Evolutionary conservation across 2,113 vertebrate species (phyloP).

Genomic region (Notiomystis cincta): DNA sequence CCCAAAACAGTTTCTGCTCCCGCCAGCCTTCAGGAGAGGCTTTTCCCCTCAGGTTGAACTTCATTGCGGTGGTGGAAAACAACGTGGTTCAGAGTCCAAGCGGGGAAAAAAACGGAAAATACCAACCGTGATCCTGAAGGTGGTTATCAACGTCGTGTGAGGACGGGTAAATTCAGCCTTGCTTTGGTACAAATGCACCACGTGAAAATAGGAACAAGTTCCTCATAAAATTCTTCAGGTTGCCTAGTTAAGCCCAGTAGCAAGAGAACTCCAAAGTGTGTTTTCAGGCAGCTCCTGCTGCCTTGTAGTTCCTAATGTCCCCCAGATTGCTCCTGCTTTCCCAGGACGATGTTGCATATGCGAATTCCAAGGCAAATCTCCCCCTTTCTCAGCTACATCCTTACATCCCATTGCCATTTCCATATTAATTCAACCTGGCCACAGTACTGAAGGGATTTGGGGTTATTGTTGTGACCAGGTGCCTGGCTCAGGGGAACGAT

Average conservation of each 20-base stretch:
- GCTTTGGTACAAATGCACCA: not conserved
- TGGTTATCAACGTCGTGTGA: accelerated
- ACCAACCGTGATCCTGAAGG: not conserved
- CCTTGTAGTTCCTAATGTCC: accelerated
- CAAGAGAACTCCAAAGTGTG: accelerated
- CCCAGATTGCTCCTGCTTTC: not conserved
- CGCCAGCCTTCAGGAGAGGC: accelerated
- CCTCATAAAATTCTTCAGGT: not conserved
- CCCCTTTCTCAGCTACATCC: not conserved
- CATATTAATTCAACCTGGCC: not conserved
- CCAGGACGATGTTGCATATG: accelerated
- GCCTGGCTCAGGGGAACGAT: not conserved
- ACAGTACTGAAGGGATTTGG: not conserved
- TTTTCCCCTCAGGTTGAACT: not conserved
- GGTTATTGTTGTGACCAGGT: not conserved
- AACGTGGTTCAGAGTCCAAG: not conserved
- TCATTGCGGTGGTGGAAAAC: accelerated
- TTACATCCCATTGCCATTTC: accelerated
- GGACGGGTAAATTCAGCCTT: not conserved
- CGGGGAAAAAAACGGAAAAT: accelerated
- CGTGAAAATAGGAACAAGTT: not conserved
- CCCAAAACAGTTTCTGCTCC: not conserved
- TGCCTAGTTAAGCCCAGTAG: not conserved
- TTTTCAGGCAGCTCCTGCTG: not conserved
- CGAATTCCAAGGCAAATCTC: not conserved